Conservation (phyloP, 2,888 invertebrate genomes). For the Adela reaumurella region DNA sequence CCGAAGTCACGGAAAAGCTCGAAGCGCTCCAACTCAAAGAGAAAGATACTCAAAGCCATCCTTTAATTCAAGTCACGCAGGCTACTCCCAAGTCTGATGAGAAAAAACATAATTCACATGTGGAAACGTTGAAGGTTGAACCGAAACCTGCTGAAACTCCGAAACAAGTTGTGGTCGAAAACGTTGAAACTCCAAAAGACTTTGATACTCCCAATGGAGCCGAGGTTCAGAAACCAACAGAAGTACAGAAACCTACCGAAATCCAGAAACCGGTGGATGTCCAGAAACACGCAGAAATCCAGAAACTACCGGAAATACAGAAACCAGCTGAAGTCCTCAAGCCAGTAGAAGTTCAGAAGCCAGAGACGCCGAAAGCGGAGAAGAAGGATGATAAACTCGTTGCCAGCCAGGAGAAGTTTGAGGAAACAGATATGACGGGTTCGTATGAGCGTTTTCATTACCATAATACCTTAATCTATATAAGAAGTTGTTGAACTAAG, state of each 20-base stretch:
- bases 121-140: too few species aligned
- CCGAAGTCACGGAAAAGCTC: conserved; percentile 39
- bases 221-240: conserved; percentile 9
- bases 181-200: conserved; percentile 4
- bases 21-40: conserved; percentile 33
- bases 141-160: background rate
- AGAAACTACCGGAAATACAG: conserved; percentile 18
- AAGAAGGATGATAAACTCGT: conserved; percentile 23
- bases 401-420: conserved; percentile 39
- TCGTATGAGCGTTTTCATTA: too few species aligned
- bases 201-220: background rate
- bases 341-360: conserved; percentile 16
- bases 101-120: too few species aligned
- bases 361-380: conserved; percentile 4
- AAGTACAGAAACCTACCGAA: conserved; percentile 7
- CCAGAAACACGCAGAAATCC: conserved; percentile 17
- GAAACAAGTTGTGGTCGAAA: conserved; percentile 8
- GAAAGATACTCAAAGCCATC: conserved; percentile 12
- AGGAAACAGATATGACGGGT: conserved; percentile 61
- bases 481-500: too few species aligned
- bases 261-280: conserved; percentile 17
- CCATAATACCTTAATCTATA: too few species aligned
- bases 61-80: conserved; percentile 6
- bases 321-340: conserved; percentile 13
- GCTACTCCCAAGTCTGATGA: conserved; percentile 6